Percentiles rank a stretch among this genome's conserved stretches.
These are phyloP conservation scores for Eucera pruinosa DNA, from an alignment of 2,888 invertebrate species.

Conservation along the genomic window DNA sequence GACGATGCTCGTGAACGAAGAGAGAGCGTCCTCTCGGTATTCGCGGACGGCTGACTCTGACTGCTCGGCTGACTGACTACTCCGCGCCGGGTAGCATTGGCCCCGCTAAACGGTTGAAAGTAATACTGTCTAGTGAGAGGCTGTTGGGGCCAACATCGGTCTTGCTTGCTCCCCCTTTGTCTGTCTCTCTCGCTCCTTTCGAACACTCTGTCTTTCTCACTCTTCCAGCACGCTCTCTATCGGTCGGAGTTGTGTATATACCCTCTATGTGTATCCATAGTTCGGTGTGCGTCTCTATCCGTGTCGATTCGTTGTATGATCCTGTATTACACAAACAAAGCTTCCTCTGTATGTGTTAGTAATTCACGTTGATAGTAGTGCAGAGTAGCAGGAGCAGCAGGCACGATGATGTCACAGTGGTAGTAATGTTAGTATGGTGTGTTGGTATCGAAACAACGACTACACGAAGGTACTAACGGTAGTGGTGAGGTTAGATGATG, in stretches of 20 bases:
- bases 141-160: slow-evolving; percentile 76
- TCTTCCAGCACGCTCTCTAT: slow-evolving; percentile 45
- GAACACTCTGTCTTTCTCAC: background rate
- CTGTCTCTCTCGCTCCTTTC: slow-evolving; percentile 47
- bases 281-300: slow-evolving; percentile 68
- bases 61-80: slow-evolving; percentile 72
- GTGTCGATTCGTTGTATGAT: slow-evolving; percentile 68
- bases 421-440: slow-evolving; percentile 35
- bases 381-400: slow-evolving; percentile 30
- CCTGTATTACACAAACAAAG: slow-evolving; percentile 36
- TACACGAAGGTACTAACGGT: slow-evolving; percentile 27
- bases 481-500: slow-evolving; percentile 39
- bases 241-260: slow-evolving; percentile 50
- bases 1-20: slow-evolving; percentile 53
- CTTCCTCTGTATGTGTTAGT: slow-evolving; percentile 16
- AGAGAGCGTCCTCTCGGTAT: slow-evolving; percentile 60
- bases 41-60: slow-evolving; percentile 67
- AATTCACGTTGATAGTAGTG: slow-evolving; percentile 6
- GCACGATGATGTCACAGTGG: slow-evolving; percentile 21
- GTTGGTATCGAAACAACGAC: slow-evolving; percentile 21
- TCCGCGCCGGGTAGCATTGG: slow-evolving; percentile 75
- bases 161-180: slow-evolving; percentile 45
- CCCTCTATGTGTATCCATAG: slow-evolving; percentile 49
- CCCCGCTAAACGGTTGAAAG: slow-evolving; percentile 80
- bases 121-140: slow-evolving; percentile 81